A percentile compares a stretch with the other conserved stretches of the same genome.
These are phyloP conservation scores for Bruchidius siliquastri DNA, from an alignment of 2,888 invertebrate genomes.

Conservation along the genomic window DNA sequence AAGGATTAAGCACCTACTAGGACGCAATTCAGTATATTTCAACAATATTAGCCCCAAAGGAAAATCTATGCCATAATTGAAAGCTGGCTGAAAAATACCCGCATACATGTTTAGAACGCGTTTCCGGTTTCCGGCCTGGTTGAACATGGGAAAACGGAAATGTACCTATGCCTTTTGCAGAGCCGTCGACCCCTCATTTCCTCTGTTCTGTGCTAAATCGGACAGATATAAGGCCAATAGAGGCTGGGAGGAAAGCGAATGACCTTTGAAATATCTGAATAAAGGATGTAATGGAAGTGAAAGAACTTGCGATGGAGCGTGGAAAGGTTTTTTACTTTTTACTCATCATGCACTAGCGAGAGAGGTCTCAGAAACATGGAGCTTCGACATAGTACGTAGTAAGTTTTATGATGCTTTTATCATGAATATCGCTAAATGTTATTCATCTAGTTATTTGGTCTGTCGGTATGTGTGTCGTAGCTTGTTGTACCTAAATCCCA, in stretches of 20 bases:
- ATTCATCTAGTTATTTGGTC: too few relatives aligned
- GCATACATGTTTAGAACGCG: not conserved
- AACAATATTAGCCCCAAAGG: not conserved
- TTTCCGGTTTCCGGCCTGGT: not conserved
- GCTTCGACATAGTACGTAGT: too few relatives aligned
- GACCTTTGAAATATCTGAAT: not conserved
- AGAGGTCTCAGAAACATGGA: too few relatives aligned
- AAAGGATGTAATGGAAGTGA: not conserved
- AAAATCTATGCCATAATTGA: not conserved
- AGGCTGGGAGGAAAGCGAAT: not conserved
- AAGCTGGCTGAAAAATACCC: not conserved
- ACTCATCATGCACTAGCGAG: too few relatives aligned
- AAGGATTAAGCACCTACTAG: too few relatives aligned
- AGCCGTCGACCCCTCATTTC: not conserved
- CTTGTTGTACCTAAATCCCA: too few relatives aligned
- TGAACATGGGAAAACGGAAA: not conserved
- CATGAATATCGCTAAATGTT: too few relatives aligned
- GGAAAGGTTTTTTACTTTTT: not conserved
- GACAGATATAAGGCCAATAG: not conserved
- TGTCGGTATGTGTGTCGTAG: too few relatives aligned
- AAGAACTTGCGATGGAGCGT: not conserved
- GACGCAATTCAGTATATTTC: not conserved
- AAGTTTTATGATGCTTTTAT: too few relatives aligned
- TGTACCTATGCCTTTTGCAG: not conserved
- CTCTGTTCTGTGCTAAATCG: not conserved